Conservation (phyloP, 1,140 invertebrate species). For the Musca vetustissima region DNA sequence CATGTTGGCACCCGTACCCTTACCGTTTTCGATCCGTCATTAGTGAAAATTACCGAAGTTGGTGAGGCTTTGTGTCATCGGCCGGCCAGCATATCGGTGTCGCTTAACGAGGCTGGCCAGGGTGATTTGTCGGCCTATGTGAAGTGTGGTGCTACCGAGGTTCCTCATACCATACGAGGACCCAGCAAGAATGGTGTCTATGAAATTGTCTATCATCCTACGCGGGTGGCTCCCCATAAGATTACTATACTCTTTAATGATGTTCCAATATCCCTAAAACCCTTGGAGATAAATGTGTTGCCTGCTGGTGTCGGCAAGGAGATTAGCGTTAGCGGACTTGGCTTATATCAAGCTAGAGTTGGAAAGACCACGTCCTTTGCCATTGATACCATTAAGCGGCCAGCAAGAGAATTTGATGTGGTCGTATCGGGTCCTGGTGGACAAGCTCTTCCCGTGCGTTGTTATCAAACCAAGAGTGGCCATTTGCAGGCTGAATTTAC, state of each 20-base stretch:
- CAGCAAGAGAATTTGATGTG: conserved; percentile 88
- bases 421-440: conserved; percentile 86
- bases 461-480: conserved; percentile 94
- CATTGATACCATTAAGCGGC: conserved; percentile 82
- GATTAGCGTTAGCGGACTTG: conserved; percentile 65
- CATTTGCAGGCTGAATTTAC: conserved; percentile 90
- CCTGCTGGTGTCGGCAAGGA: conserved; percentile 69
- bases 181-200: conserved; percentile 68
- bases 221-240: conserved; percentile 76
- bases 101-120: conserved; percentile 74
- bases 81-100: conserved; percentile 70
- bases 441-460: conserved; percentile 87
- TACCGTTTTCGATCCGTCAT: conserved; percentile 82
- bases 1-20: conserved; percentile 63
- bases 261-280: conserved; percentile 64
- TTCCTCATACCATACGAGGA: conserved; percentile 76
- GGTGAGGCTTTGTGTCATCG: conserved; percentile 80
- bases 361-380: conserved; percentile 82
- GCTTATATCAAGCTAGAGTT: conserved; percentile 79
- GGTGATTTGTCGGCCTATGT: conserved; percentile 80
- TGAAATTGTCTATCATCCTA: conserved; percentile 85
- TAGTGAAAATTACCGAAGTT: conserved; percentile 76
- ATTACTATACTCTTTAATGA: conserved; percentile 79
- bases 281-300: conserved; percentile 59
- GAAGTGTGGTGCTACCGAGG: conserved; percentile 74